Evolutionary conservation across 2,888 invertebrate genomes (phyloP), one percentile per base, ranked within the genome.

Genomic region (Kuschelorhynchus macadamiae): DNA sequence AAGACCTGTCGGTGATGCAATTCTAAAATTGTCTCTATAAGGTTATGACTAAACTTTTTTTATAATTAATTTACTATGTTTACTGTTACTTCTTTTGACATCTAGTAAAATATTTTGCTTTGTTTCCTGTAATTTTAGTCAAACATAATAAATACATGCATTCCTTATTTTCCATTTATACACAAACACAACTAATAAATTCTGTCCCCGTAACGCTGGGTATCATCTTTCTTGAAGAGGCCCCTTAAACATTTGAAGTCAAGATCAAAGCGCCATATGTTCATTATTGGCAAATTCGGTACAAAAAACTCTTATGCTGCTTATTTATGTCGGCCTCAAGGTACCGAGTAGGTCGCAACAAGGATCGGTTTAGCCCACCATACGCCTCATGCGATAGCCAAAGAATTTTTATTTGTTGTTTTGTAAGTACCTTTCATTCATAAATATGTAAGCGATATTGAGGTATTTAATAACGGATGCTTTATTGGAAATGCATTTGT

Each of bases 321-420:
- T 49, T 42, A 60, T 67, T 67, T 60, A 61, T 53, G 60, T 61
- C 55, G 39, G 33, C 59, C 65, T 75, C 78, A 78, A 78, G 77
- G 78, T 70, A 73, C 64, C 62, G 69, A 73, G 78, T 78, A 76
- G 78, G 78, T 70, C 72, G 77, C 49, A 74, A 59, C 70, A 73
- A 76, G 74, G 76, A 71, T 74, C 65, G 76, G 73, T 74, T 18
- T 65, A 74, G 72, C 77, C 77, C 77, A 78, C 77, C 55, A 63
- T 61, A 61, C 73, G 70, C 75, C 75, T 72, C 74, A 25, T 63
- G 69, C 16, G 11, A 72, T 70, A 70, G 71, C 71, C 59, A 70
- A 73, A 69, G 71, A 56, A 69, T 70, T 71, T 67, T 71, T 66
- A 66, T 71, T 65, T 67, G 57, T 18, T 57, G 53, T 60, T 14